phyloP scores from a whole-genome alignment of 1,140 invertebrate species.

The Popillia japonica region DNA sequence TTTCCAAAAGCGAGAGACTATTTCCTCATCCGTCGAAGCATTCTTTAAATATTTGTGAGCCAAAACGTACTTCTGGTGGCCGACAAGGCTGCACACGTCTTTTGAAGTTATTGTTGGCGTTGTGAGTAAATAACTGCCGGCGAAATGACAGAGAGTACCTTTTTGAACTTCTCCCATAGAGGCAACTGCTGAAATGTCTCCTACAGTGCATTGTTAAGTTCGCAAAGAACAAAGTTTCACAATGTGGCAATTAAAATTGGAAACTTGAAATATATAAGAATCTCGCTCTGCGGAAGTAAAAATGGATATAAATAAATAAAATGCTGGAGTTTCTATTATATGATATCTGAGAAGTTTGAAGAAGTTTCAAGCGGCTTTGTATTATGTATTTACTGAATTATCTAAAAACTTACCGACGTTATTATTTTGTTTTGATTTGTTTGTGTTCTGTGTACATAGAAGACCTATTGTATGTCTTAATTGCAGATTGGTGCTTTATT shows the following conservation, averaged over 20 bases:
- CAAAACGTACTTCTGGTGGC: neutral
- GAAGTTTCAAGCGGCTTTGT: neutral
- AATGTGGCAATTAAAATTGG: neutral
- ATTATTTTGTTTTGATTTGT: neutral
- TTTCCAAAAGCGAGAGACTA: neutral
- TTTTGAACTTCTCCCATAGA: neutral
- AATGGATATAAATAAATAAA: neutral
- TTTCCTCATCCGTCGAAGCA: neutral
- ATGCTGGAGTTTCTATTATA: too few relatives aligned
- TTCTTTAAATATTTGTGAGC: neutral
- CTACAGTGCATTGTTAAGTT: neutral
- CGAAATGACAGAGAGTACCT: neutral
- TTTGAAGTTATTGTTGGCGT: slow-evolving; percentile 10
- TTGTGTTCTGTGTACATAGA: neutral
- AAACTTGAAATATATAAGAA: neutral
- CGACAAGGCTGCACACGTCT: neutral
- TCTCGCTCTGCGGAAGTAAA: neutral
- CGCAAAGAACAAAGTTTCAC: neutral
- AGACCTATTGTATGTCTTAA: too few relatives aligned
- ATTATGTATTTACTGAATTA: neutral
- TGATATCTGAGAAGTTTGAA: neutral
- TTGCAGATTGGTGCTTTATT: too few relatives aligned
- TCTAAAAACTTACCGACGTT: neutral
- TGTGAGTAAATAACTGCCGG: slow-evolving; percentile 6
- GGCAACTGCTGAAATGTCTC: neutral